phyloP scores from a whole-genome alignment of 2,113 vertebrate genomes.

The Anolis carolinensis region DNA sequence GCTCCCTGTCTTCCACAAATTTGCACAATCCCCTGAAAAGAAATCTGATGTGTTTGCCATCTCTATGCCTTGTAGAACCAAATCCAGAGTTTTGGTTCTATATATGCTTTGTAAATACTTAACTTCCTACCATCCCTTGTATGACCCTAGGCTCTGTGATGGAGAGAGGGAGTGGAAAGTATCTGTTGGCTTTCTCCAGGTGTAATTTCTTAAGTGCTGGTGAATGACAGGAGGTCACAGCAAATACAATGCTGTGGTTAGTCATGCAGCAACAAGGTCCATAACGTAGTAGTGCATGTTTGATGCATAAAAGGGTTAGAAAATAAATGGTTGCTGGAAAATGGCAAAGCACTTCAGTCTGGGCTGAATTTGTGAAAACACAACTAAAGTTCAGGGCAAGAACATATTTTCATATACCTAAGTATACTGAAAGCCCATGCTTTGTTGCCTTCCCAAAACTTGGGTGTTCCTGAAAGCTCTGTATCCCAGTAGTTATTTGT shows the following conservation, averaged over 20 bases:
- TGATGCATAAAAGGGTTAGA: conserved; percentile 19
- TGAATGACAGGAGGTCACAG: background rate
- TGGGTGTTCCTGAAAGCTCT: conserved; percentile 52
- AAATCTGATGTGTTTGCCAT: background rate
- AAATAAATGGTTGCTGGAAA: conserved; percentile 49
- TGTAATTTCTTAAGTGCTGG: background rate
- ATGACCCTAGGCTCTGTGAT: background rate
- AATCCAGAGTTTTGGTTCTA: background rate
- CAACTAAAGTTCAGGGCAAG: conserved; percentile 46
- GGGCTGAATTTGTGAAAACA: conserved; percentile 46
- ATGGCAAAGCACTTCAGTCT: conserved; percentile 44
- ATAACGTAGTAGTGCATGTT: background rate
- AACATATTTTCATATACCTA: conserved; percentile 15
- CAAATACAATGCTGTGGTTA: background rate
- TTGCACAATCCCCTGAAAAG: background rate
- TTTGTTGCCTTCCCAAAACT: conserved; percentile 56
- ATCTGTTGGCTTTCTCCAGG: background rate
- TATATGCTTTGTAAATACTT: too few relatives aligned
- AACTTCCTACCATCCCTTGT: too few relatives aligned
- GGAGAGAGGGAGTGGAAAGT: background rate
- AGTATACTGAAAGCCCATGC: conserved; percentile 15
- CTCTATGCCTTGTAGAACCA: too few relatives aligned
- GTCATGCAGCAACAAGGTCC: background rate
- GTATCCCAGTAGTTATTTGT: conserved; percentile 60
- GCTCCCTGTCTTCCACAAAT: background rate